Evolutionary conservation across 2,888 invertebrate species (phyloP).

Genomic region (Drosophila nr. perissopoda): DNA sequence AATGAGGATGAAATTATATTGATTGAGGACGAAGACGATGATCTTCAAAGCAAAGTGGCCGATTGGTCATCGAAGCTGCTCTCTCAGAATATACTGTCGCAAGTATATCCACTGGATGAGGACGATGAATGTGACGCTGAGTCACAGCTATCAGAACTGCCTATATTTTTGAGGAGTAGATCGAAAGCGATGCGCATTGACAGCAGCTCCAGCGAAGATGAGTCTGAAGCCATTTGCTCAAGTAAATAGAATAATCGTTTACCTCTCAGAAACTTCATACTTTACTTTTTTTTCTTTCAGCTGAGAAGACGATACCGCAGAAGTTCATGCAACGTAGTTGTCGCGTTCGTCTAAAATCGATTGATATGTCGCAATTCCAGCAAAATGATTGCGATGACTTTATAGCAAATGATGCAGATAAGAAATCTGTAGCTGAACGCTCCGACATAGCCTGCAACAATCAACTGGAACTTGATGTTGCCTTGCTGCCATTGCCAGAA

Average conservation of each 20-base stretch:
- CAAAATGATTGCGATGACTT: not conserved
- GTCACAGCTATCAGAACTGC: not conserved
- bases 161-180: not conserved
- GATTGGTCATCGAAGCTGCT: slow-evolving; percentile 78
- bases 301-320: not conserved
- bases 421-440: not conserved
- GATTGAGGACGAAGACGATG: slow-evolving; percentile 77
- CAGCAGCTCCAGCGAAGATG: slow-evolving; percentile 37
- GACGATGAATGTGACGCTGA: slow-evolving; percentile 5
- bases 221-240: not conserved
- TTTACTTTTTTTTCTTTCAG: slow-evolving; percentile 9
- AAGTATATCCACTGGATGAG: slow-evolving; percentile 67
- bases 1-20: slow-evolving; percentile 52
- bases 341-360: slow-evolving; percentile 14
- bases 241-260: not conserved
- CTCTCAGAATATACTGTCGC: slow-evolving; percentile 76
- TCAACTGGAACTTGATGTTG: not conserved
- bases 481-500: not conserved
- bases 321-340: not conserved
- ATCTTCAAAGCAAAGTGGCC: slow-evolving; percentile 69
- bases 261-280: not conserved
- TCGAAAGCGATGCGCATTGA: slow-evolving; percentile 37
- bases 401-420: not conserved
- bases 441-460: not conserved
- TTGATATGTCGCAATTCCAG: slow-evolving; percentile 1